phyloP scores from a whole-genome alignment of 2,797 vertebrate genomes.

The Chaetodon trifasciatus region DNA sequence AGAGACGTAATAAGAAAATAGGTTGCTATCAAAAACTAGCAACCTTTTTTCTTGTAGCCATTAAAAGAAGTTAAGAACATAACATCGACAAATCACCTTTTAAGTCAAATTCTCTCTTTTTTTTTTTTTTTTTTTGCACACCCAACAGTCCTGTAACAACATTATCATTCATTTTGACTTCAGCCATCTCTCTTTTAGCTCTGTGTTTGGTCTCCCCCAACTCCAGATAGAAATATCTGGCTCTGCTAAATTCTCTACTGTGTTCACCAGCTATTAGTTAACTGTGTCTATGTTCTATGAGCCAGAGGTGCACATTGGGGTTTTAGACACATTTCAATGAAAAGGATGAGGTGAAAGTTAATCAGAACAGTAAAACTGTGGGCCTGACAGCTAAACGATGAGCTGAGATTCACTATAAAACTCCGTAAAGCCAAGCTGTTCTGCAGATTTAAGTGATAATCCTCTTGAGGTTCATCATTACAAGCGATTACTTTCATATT shows the following conservation, averaged over 20 bases:
- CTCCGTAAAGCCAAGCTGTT: not conserved
- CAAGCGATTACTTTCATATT: not conserved
- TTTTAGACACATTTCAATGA: not conserved
- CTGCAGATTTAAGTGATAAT: not conserved
- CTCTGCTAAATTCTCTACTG: not conserved
- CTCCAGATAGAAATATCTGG: not conserved
- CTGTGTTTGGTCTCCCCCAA: not conserved
- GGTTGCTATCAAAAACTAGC: too few species aligned
- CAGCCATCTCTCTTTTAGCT: not conserved
- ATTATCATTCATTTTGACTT: too few species aligned
- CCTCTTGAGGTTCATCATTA: not conserved
- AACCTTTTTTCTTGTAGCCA: too few species aligned
- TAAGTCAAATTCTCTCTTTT: too few species aligned
- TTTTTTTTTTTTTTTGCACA: too few species aligned
- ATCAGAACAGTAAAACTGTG: not conserved
- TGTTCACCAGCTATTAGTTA: not conserved
- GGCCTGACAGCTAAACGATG: not conserved
- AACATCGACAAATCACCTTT: too few species aligned
- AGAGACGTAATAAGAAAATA: too few species aligned
- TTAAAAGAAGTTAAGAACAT: too few species aligned
- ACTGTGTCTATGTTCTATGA: not conserved
- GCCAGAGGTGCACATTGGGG: not conserved
- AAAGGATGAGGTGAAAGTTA: not conserved
- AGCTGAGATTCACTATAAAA: not conserved
- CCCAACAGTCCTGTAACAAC: too few species aligned